phyloP scores from a whole-genome alignment of 1,140 invertebrate genomes.

The Hycleus phaleratus region DNA sequence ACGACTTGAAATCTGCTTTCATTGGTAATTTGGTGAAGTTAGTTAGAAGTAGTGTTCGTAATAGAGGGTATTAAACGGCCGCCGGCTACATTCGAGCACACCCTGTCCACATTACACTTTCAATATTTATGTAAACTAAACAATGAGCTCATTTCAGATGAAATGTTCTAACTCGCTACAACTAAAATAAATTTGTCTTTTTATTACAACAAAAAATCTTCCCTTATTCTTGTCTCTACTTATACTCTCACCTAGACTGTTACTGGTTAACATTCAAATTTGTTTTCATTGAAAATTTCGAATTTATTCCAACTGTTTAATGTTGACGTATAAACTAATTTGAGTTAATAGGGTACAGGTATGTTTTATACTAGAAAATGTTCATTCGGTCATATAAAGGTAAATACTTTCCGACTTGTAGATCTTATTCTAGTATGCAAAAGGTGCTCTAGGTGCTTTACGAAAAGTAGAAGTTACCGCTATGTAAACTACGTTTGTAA shows the following conservation, averaged over 20 bases:
- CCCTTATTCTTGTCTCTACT: too few species aligned
- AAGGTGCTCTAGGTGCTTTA: slow-evolving; percentile 25
- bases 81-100: slow-evolving; percentile 2
- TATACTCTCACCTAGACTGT: too few species aligned
- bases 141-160: slow-evolving; percentile 6
- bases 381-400: slow-evolving; percentile 18
- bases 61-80: slow-evolving; percentile 7
- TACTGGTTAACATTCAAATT: too few species aligned
- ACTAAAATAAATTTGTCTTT: too few species aligned
- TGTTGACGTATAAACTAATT: too few species aligned
- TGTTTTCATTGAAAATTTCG: too few species aligned
- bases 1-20: slow-evolving; percentile 17
- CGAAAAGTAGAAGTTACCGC: slow-evolving; percentile 21
- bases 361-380: slow-evolving; percentile 3
- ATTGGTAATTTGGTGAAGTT: slow-evolving; percentile 23
- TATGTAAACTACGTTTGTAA: slow-evolving; percentile 24
- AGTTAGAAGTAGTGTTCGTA: slow-evolving; percentile 16
- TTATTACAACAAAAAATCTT: too few species aligned
- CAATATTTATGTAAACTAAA: slow-evolving; percentile 19
- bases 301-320: too few species aligned
- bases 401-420: slow-evolving; percentile 28
- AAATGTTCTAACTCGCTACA: background rate
- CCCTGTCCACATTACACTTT: slow-evolving; percentile 18
- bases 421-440: slow-evolving; percentile 25
- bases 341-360: background rate